These are phyloP conservation scores for Hirtodrosophila alboralis DNA, from an alignment of 2,888 invertebrate species.

Conservation along the genomic window DNA sequence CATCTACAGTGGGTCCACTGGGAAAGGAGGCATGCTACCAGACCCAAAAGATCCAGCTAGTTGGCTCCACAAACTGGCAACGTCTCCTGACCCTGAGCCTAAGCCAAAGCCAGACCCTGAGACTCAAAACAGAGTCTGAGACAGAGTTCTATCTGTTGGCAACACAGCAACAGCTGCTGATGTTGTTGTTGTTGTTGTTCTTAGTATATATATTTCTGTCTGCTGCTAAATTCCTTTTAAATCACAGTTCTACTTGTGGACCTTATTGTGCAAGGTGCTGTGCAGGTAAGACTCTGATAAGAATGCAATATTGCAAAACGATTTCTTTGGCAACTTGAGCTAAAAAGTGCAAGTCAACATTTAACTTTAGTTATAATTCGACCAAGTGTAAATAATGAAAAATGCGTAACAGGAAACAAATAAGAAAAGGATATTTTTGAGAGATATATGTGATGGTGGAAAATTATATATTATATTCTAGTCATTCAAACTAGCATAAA, in stretches of 20 bases:
- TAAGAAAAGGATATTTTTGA: no score
- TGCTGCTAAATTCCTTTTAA: constrained; percentile 28
- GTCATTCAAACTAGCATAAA: no score
- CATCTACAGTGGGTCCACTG: not conserved
- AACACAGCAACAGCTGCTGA: constrained; percentile 36
- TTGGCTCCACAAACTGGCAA: constrained; percentile 15
- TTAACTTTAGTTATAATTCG: constrained; percentile 1
- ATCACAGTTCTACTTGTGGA: constrained; percentile 14
- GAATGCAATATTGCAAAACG: constrained; percentile 13
- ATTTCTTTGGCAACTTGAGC: constrained; percentile 10
- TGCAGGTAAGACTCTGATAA: not conserved
- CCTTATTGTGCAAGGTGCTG: constrained; percentile 4
- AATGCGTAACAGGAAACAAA: no score
- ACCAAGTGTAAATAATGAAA: not conserved
- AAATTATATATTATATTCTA: no score
- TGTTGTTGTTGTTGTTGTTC: not conserved
- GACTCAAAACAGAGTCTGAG: no score
- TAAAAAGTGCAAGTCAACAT: constrained; percentile 12
- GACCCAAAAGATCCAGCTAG: constrained; percentile 8
- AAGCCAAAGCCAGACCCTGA: constrained; percentile 4
- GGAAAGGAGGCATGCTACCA: not conserved
- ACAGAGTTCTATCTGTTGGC: constrained; percentile 25
- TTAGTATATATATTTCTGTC: not conserved
- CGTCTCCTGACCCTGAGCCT: not conserved
- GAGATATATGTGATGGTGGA: no score